phyloP scores from a whole-genome alignment of 2,113 vertebrate species.

The pig (Sus scrofa) region DNA sequence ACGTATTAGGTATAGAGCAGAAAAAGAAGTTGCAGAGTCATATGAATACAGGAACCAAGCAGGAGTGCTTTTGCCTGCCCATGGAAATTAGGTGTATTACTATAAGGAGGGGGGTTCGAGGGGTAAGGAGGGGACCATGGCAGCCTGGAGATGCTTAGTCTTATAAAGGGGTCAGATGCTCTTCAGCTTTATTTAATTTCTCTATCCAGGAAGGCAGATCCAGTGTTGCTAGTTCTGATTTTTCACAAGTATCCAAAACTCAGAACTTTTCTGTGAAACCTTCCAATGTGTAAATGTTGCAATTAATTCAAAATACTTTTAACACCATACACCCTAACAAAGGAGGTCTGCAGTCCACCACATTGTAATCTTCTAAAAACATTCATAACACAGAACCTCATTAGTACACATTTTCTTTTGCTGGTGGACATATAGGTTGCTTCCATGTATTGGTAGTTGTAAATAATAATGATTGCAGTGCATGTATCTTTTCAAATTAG shows the following conservation, averaged over 20 bases:
- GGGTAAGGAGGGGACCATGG: too few relatives aligned
- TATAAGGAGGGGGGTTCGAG: neutral
- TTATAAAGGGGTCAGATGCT: neutral
- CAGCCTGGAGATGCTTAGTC: neutral
- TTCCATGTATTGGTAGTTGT: neutral
- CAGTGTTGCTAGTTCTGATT: neutral
- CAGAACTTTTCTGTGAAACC: neutral
- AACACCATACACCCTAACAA: neutral
- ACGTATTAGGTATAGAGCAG: neutral
- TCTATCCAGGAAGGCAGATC: neutral
- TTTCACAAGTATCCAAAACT: neutral
- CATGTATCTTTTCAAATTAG: neutral
- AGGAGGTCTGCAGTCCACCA: neutral
- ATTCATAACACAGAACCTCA: neutral
- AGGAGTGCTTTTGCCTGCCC: neutral
- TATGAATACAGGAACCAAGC: neutral
- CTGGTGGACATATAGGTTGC: neutral
- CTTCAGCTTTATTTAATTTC: neutral
- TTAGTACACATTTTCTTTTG: neutral
- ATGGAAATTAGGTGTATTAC: neutral
- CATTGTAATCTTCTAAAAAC: neutral
- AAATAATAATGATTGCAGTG: neutral
- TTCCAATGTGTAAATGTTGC: neutral
- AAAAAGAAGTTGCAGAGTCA: neutral
- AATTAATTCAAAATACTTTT: constrained; percentile 6